These are phyloP conservation scores for Graphium colonna DNA, from an alignment of 2,888 invertebrate genomes.

Conservation along the genomic window DNA sequence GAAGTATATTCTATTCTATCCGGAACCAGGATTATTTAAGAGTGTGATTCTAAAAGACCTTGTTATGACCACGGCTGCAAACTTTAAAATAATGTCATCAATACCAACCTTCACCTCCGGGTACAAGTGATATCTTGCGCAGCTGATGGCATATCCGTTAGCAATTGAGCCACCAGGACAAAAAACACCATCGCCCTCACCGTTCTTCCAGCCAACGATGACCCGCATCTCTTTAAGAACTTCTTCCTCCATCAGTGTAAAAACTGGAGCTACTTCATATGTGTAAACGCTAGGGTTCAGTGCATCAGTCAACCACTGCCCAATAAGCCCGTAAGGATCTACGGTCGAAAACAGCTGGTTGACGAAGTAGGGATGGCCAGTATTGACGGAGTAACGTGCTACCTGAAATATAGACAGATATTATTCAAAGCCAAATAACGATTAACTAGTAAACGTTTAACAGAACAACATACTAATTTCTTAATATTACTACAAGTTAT, in stretches of 20 bases:
- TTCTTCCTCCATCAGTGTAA: slow-evolving; percentile 92
- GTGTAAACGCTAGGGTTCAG: slow-evolving; percentile 93
- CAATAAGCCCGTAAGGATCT: slow-evolving; percentile 91
- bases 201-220: slow-evolving; percentile 87
- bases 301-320: slow-evolving; percentile 92
- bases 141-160: slow-evolving; percentile 94
- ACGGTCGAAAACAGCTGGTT: slow-evolving; percentile 93
- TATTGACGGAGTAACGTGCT: slow-evolving; percentile 90
- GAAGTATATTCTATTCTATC: too few relatives aligned
- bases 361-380: slow-evolving; percentile 93
- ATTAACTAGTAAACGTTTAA: too few relatives aligned
- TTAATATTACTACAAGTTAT: too few relatives aligned
- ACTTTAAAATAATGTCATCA: too few relatives aligned
- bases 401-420: slow-evolving; percentile 49
- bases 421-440: too few relatives aligned
- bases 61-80: too few relatives aligned
- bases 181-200: slow-evolving; percentile 91
- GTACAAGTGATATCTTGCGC: slow-evolving; percentile 86
- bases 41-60: too few relatives aligned
- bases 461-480: too few relatives aligned
- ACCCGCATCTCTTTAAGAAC: slow-evolving; percentile 89
- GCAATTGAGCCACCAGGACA: slow-evolving; percentile 94
- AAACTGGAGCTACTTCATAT: slow-evolving; percentile 93
- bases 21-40: too few relatives aligned
- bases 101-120: slow-evolving; percentile 86